phyloP scores from a whole-genome alignment of 2,113 vertebrate species.

The Syrrhaptes paradoxus region DNA sequence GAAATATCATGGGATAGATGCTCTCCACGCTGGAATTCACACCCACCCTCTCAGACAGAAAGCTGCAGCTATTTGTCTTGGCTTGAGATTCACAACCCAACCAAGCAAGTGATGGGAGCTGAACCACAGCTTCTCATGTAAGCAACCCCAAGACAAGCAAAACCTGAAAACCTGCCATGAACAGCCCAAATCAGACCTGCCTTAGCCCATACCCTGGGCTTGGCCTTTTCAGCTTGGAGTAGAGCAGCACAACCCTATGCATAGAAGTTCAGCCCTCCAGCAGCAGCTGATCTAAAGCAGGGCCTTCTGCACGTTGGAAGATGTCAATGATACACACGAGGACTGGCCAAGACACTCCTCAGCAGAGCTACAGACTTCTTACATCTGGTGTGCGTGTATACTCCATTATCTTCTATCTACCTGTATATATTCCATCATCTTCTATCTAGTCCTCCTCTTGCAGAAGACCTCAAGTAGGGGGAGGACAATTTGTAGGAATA shows the following conservation, averaged over 20 bases:
- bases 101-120: background rate
- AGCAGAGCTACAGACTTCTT: background rate
- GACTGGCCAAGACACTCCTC: background rate
- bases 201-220: background rate
- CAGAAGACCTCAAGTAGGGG: background rate
- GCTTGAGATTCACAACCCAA: background rate
- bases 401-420: background rate
- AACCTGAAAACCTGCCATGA: background rate
- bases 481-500: background rate
- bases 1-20: background rate
- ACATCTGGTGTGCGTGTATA: rapidly evolving
- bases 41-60: background rate
- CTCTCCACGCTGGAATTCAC: background rate
- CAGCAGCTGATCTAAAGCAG: background rate
- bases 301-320: background rate
- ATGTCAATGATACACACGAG: background rate
- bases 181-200: rapidly evolving
- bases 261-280: background rate
- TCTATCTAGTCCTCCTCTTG: background rate
- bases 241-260: background rate
- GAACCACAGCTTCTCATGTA: background rate
- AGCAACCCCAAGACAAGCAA: background rate
- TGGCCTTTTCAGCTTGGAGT: background rate
- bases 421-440: background rate
- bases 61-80: background rate